Base-by-base conservation (phyloP, 2,113 vertebrate genomes). In the Delphinapterus leucas region DNA sequence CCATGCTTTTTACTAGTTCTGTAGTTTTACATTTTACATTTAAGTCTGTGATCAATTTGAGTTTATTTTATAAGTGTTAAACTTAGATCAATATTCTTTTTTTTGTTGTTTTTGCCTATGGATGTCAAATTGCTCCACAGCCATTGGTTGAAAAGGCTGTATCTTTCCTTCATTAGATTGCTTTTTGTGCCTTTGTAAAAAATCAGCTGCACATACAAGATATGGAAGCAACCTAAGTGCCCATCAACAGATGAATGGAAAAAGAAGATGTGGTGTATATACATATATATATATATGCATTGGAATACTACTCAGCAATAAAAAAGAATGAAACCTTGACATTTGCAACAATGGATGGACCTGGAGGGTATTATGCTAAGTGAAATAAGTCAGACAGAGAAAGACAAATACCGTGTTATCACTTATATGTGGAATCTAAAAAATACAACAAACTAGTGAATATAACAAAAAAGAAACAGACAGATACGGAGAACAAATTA, bases 171-270 rank as follows among this genome's bases (percentile, higher is more conserved):
- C 55, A 58, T 65, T 90, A 63, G 49, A 58, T 33, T 80, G n/a
- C 70, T n/a, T 77, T 80, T 80, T 38, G 33, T 41, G 23, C 2
- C 33, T 80, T 86, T 82, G 13, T 71, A 1, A 87, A 63, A 76
- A 55, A 85, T 58, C 53, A 25, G 1, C 26, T 74, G 25, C 11
- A 38, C 7, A 14, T 36, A 33, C 0, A 8, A 33, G 47, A 21
- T 49, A 33, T 33, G 74, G 47, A 77, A 53, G 41, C 73, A 18
- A 41, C 73, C 73, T 76, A 18, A 17, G 28, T 47, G 28, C 73
- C 41, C 15, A 76, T 49, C 15, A 33, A 47, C 28, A 74, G 38
- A 76, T 20, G 26, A 49, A 6, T 76, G 73, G 41, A 18, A 31
- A 47, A 18, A 18, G 44, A 31, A 18, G 41, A 76, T 76, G 26